Evolutionary conservation across 2,113 vertebrate species (phyloP).

Genomic region (Silurus meridionalis): DNA sequence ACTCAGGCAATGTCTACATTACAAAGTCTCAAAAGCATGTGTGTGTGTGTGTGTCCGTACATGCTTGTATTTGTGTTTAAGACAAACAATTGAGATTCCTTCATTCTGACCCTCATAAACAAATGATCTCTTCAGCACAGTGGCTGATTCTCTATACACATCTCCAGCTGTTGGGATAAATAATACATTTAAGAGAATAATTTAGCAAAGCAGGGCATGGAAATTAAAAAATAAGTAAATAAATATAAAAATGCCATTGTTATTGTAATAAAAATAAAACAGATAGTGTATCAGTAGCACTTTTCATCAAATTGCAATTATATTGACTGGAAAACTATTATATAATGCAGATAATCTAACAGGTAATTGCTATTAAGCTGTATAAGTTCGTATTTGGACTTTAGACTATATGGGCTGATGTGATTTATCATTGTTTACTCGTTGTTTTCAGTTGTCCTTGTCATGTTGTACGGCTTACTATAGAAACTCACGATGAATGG

Average conservation of each 20-base stretch:
- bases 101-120: not conserved
- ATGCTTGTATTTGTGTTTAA: too few species aligned
- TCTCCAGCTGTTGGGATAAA: not conserved
- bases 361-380: too few species aligned
- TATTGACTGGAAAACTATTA: not conserved
- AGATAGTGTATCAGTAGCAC: not conserved
- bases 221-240: not conserved
- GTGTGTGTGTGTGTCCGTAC: not conserved
- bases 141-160: not conserved
- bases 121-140: not conserved
- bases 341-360: not conserved
- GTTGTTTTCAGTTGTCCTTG: not conserved
- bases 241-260: not conserved
- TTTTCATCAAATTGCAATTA: not conserved
- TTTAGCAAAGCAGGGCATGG: not conserved
- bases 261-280: not conserved
- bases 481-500: not conserved
- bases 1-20: too few species aligned
- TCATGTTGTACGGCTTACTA: not conserved
- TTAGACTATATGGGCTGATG: not conserved
- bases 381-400: not conserved
- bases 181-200: not conserved
- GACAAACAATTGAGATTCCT: too few species aligned
- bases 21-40: not conserved
- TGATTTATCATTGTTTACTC: not conserved